Base-by-base conservation (phyloP, 64 coral and sea anemone species). In the Pocillopora verrucosa region DNA sequence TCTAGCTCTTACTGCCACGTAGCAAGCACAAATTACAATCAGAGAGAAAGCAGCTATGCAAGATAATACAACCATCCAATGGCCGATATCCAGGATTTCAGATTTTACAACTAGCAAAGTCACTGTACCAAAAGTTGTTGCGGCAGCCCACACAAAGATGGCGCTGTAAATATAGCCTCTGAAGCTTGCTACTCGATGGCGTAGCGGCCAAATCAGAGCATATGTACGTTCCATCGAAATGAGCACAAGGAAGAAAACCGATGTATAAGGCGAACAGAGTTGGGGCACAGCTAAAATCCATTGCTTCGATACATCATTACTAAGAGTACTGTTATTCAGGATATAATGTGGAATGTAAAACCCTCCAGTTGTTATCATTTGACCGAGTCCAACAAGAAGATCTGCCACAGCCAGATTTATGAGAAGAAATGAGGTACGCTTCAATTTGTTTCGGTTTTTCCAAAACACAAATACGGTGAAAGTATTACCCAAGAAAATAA, bases 171-270 rank as follows among this genome's bases (percentile, higher is more conserved):
- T 58, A 72, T 91, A 91, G 9, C n/a, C 22, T 61, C 72, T 80
- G 16, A n/a, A 56, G 30, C 41, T 74, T 59, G 89, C 60, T 6
- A 61, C 59, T 22, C 89, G 89, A 90, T 90, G 89, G 72, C 79
- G 89, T 41, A 90, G 60, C 9, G 89, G 79, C 76, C 79, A 90
- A 24, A 70, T 70, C 67, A 70, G 25, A 30, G 67, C 67, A 70
- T 70, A 70, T 24, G 67, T 20, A 10, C 67, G 67, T 24, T 70
- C 67, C 22, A 70, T 10, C 19, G 67, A 70, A 22, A 70, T 70
- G 6, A 70, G 19, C 25, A 24, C 20, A 22, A 70, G 67, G n/a
- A 70, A 70, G 11, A 70, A 26, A 24, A 70, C 19, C 9, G 67
- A 70, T 24, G n/a, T 20, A 70, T 11, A 70, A 24, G 10, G 10